Base-by-base conservation (phyloP, 2,888 invertebrate species). In the Philereme vetulata region DNA sequence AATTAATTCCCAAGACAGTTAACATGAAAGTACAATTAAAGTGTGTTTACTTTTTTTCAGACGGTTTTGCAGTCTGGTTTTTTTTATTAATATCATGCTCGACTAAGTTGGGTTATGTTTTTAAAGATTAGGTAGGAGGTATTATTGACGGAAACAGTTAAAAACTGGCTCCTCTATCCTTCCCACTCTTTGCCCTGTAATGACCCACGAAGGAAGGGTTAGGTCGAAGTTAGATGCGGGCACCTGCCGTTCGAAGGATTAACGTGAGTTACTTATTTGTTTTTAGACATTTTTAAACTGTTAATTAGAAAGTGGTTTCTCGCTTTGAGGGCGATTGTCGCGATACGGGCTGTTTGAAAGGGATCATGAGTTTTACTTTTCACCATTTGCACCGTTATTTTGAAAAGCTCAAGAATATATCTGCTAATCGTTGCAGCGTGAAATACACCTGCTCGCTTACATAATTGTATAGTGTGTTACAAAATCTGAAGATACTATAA, bases 211-310 rank as follows among this genome's bases (percentile, higher is more conserved):
- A 78, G 78, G 81, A 81, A 83, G 84, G 85, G 76, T 76, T 78
- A 72, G 72, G 69, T 68, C 70, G 70, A 88, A 90, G 81, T 89
- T 89, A 84, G 83, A 90, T 90, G 86, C 89, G 90, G 89, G 89
- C 74, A 87, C 86, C 87, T 88, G 85, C 77, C 78, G 74, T 80
- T 80, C 74, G 78, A 64, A 74, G 82, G 80, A 78, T 84, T 83
- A 82, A 76, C 80, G 70, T 74, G 74, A 77, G 74, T 76, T 79
- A 68, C 72, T 60, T 86, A 82, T 85, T 85, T 86, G 84, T 77
- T 80, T 70, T 70, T 56, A 65, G 66, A 65, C 68, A 77, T 84
- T 87, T 86, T 82, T 76, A 82, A 82, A 81, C 81, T 81, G 87
- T 76, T 88, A 87, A 88, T 88, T 87, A 84, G 74, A 70, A 70